A percentile compares a stretch with the other conserved stretches of the same genome.
phyloP scores from a whole-genome alignment of 1,140 invertebrate genomes.

The Bradysia coprophila region DNA sequence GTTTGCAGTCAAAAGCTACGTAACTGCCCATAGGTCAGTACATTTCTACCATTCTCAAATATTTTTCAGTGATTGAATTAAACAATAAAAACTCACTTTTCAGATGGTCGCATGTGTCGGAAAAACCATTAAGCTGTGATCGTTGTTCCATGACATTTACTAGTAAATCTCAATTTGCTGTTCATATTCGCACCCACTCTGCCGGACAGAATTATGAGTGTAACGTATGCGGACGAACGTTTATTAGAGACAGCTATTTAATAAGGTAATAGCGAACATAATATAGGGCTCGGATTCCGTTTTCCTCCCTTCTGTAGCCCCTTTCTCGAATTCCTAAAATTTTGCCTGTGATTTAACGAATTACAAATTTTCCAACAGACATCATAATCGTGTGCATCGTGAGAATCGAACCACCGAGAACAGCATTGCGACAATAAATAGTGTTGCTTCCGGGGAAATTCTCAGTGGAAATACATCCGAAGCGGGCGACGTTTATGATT shows the following conservation, averaged over 20 bases:
- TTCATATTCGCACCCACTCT: constrained; percentile 54
- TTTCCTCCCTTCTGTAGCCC: too few relatives aligned
- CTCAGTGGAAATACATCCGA: background rate
- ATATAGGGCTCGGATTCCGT: too few relatives aligned
- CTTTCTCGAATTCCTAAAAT: too few relatives aligned
- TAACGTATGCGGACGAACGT: constrained; percentile 47
- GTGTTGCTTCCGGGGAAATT: constrained; percentile 12
- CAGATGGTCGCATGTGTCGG: constrained; percentile 53
- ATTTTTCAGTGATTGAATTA: background rate
- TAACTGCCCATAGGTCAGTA: constrained; percentile 41
- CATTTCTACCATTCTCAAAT: background rate
- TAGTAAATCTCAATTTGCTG: constrained; percentile 45
- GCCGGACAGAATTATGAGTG: constrained; percentile 47
- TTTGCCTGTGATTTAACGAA: too few relatives aligned
- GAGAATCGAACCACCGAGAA: constrained; percentile 32
- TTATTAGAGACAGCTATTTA: constrained; percentile 54
- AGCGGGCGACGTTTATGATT: constrained; percentile 2
- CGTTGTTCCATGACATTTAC: constrained; percentile 52
- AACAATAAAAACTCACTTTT: too few relatives aligned
- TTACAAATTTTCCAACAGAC: too few relatives aligned
- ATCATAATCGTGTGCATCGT: constrained; percentile 48
- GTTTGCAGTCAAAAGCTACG: constrained; percentile 59
- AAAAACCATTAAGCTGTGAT: constrained; percentile 50
- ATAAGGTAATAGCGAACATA: constrained; percentile 30
- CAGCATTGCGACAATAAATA: constrained; percentile 26